Percentiles rank a stretch among this genome's conserved stretches.
Conservation (phyloP, 2,888 invertebrate species). For the Chloroclysta siterata region DNA sequence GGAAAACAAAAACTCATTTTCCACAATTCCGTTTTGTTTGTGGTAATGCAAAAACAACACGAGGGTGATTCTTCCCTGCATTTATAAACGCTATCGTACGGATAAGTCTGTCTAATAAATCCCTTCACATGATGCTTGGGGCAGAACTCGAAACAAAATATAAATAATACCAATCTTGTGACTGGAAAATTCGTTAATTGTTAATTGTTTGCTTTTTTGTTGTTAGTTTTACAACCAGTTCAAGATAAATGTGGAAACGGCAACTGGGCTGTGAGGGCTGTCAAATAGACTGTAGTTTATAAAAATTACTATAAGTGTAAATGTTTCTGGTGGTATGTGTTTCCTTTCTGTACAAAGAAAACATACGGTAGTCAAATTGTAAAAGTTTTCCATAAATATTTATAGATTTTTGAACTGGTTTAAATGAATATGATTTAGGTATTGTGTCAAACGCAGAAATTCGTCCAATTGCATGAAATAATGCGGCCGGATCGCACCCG, state of each 20-base stretch:
- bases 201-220: neutral
- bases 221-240: neutral
- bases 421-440: neutral
- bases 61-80: constrained; percentile 58
- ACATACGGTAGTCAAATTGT: too few species aligned
- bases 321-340: too few species aligned
- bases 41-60: constrained; percentile 70
- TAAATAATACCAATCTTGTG: neutral
- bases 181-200: neutral
- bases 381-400: too few species aligned
- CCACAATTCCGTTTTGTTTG: constrained; percentile 62
- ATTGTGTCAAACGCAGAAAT: neutral
- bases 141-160: constrained; percentile 7
- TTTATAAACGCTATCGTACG: constrained; percentile 56
- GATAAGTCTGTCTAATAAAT: constrained; percentile 41
- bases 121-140: constrained; percentile 19
- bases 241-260: too few species aligned
- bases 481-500: constrained; percentile 48
- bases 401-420: neutral
- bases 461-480: constrained; percentile 50
- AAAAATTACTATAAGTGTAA: too few species aligned
- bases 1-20: constrained; percentile 61
- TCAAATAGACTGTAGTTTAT: too few species aligned
- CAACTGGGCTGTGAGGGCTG: too few species aligned
- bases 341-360: too few species aligned